phyloP scores from a whole-genome alignment of 2,797 vertebrate genomes.

The Lacerta viridis region DNA sequence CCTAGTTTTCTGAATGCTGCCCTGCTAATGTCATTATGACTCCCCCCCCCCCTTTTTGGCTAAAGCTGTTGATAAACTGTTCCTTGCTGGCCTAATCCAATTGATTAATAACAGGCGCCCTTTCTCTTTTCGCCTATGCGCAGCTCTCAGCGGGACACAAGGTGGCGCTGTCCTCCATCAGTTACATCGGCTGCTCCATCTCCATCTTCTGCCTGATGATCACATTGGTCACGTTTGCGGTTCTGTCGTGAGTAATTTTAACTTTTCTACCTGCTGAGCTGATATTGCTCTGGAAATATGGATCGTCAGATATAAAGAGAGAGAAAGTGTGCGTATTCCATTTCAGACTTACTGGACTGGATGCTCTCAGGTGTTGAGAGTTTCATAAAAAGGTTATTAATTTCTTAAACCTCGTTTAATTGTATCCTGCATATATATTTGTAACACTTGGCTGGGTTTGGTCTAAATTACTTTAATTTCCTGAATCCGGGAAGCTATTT shows the following conservation, averaged over 20 bases:
- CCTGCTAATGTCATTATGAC: not conserved
- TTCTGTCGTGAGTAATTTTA: constrained; percentile 93
- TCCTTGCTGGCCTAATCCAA: not conserved
- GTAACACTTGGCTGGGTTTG: constrained; percentile 61
- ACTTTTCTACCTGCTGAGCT: constrained; percentile 47
- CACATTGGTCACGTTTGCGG: constrained; percentile 94
- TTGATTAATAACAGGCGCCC: constrained; percentile 24
- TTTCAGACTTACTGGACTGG: constrained; percentile 26
- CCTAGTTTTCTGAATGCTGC: not conserved
- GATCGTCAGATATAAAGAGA: not conserved
- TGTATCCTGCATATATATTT: constrained; percentile 53
- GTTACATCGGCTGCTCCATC: constrained; percentile 94
- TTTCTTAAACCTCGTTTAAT: constrained; percentile 59
- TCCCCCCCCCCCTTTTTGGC: too few relatives aligned
- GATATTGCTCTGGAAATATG: not conserved
- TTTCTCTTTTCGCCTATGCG: not conserved
- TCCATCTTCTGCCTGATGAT: constrained; percentile 93
- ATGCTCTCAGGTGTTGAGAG: constrained; percentile 31
- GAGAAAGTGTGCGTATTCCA: not conserved
- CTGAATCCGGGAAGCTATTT: constrained; percentile 50
- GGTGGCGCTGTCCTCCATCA: constrained; percentile 96
- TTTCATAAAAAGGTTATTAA: constrained; percentile 71
- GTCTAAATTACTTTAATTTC: constrained; percentile 64
- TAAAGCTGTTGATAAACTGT: not conserved
- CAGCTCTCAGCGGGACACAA: constrained; percentile 90